These are phyloP conservation scores for human (Homo sapiens) DNA, from an alignment of 2,113 vertebrate genomes.

Conservation along the genomic window GRCh38 chr1:212331501-212332000, in stretches of 20 bases:
- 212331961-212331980: background rate
- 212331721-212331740: slow-evolving; percentile 17
- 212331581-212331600: background rate
- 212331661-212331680: slow-evolving; percentile 23
- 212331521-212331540: background rate
- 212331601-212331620: background rate
- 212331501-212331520: slow-evolving; percentile 37
- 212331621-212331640: background rate
- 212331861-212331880: background rate
- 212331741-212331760: slow-evolving; percentile 24
- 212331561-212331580: background rate
- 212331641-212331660: slow-evolving; percentile 34
- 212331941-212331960: slow-evolving; percentile 6
- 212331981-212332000: slow-evolving; percentile 15
- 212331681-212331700: background rate
- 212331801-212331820: background rate
- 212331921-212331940: background rate
- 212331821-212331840: background rate
- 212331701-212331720: background rate
- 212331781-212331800: slow-evolving; percentile 32
- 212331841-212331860: background rate
- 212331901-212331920: slow-evolving; percentile 19
- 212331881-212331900: background rate
- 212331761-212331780: slow-evolving; percentile 2
- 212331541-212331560: background rate